Evolutionary conservation across 2,113 vertebrate species (phyloP).

Genomic region (Salvelinus namaycush): DNA sequence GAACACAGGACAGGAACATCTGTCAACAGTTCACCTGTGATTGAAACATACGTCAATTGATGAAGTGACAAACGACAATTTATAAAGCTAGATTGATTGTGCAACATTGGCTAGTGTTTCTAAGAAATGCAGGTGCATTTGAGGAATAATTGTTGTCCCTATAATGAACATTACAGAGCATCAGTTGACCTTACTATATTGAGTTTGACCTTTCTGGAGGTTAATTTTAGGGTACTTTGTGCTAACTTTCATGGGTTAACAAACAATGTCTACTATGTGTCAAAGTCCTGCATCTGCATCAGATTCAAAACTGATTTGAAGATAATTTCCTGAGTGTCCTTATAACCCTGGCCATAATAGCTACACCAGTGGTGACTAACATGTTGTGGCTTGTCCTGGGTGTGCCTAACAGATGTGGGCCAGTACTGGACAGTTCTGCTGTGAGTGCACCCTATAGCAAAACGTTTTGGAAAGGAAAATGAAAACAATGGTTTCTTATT

Average conservation of each 20-base stretch:
- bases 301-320: neutral
- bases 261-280: neutral
- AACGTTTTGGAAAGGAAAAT: too few species aligned
- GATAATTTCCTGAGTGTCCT: neutral
- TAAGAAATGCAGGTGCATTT: too few species aligned
- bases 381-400: slow-evolving; percentile 19
- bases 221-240: neutral
- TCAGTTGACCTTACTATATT: neutral
- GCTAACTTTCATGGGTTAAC: neutral
- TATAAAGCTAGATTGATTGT: neutral
- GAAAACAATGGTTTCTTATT: too few species aligned
- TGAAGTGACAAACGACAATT: too few species aligned
- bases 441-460: neutral
- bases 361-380: neutral
- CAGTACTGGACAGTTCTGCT: neutral
- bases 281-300: neutral
- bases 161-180: neutral
- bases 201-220: too few species aligned
- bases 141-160: neutral
- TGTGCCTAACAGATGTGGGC: slow-evolving; percentile 4
- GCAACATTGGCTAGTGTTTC: neutral
- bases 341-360: too few species aligned
- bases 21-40: neutral
- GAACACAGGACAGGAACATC: slow-evolving; percentile 11
- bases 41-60: neutral